A percentile compares a stretch with the other conserved stretches of the same genome.
These are phyloP conservation scores for Lasius platythorax DNA, from an alignment of 2,888 invertebrate species.

Conservation along the genomic window DNA sequence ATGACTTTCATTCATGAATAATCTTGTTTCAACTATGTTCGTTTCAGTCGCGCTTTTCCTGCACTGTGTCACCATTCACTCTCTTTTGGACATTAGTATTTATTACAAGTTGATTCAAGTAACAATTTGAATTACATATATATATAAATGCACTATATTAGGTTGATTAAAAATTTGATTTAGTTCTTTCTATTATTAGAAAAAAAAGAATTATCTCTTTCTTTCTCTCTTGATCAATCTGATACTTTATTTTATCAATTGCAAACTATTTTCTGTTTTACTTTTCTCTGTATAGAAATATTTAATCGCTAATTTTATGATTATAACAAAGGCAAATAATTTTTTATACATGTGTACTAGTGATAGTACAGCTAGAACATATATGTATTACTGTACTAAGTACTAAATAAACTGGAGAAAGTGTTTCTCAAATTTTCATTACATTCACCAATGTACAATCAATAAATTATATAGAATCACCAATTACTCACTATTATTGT, in stretches of 20 bases:
- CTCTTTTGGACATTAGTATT: neutral
- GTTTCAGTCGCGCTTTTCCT: conserved; percentile 44
- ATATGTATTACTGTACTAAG: no score
- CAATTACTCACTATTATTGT: neutral
- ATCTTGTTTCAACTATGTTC: conserved; percentile 13
- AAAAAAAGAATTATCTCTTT: neutral
- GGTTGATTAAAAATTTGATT: conserved; percentile 17
- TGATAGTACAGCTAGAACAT: no score
- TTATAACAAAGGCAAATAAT: no score
- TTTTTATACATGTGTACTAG: no score
- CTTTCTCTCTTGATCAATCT: conserved; percentile 4
- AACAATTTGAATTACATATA: neutral
- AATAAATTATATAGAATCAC: neutral
- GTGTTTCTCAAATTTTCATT: conserved; percentile 16
- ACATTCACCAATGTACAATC: neutral
- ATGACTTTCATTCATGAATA: conserved; percentile 9
- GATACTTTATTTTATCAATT: conserved; percentile 14
- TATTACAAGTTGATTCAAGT: conserved; percentile 7
- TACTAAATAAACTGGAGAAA: neutral
- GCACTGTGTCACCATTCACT: neutral
- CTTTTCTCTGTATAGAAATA: neutral
- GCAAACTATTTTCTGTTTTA: neutral
- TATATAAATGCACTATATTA: neutral
- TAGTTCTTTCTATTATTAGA: neutral
- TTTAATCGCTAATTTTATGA: neutral